A percentile compares a stretch with the other conserved stretches of the same genome.
These are phyloP conservation scores for Oryzias sinensis DNA, from an alignment of 2,797 vertebrate genomes.

Conservation along the genomic window DNA sequence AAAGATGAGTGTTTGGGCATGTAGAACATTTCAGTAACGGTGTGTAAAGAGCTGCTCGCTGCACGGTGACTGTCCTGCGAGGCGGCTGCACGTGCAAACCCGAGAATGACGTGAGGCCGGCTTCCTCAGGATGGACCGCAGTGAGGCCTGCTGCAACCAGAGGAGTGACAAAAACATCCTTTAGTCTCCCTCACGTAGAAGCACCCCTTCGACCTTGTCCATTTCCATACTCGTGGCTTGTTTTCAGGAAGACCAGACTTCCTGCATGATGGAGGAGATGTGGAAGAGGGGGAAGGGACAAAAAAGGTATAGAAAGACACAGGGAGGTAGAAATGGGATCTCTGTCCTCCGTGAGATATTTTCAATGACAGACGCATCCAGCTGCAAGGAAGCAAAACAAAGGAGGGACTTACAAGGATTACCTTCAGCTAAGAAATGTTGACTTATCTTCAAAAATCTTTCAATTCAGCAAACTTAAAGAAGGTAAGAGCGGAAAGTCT, in stretches of 20 bases:
- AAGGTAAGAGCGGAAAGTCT: too few species aligned
- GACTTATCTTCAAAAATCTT: neutral
- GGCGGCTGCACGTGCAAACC: conserved; percentile 44
- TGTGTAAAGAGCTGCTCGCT: conserved; percentile 21
- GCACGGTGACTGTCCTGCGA: conserved; percentile 13
- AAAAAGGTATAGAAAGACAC: conserved; percentile 46
- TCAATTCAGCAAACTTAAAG: neutral
- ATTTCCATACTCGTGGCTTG: conserved; percentile 60
- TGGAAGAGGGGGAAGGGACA: conserved; percentile 57
- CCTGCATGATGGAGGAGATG: conserved; percentile 68
- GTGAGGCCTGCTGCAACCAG: conserved; percentile 57
- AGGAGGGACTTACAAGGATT: neutral
- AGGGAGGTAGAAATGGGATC: conserved; percentile 35
- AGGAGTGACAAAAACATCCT: conserved; percentile 76
- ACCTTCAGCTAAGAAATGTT: neutral
- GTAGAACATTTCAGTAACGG: conserved; percentile 15
- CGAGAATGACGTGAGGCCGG: conserved; percentile 65
- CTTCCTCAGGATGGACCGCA: conserved; percentile 75
- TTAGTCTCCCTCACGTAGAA: conserved; percentile 48
- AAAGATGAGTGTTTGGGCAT: conserved; percentile 10
- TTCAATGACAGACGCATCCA: conserved; percentile 61
- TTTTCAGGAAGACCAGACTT: conserved; percentile 75
- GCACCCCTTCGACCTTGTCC: conserved; percentile 60
- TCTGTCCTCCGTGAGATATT: conserved; percentile 5
- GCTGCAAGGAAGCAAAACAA: neutral